A percentile compares a stretch with the other conserved stretches of the same genome.
Evolutionary conservation across 2,113 vertebrate species (phyloP).

Genomic region (Mesocricetus auratus): DNA sequence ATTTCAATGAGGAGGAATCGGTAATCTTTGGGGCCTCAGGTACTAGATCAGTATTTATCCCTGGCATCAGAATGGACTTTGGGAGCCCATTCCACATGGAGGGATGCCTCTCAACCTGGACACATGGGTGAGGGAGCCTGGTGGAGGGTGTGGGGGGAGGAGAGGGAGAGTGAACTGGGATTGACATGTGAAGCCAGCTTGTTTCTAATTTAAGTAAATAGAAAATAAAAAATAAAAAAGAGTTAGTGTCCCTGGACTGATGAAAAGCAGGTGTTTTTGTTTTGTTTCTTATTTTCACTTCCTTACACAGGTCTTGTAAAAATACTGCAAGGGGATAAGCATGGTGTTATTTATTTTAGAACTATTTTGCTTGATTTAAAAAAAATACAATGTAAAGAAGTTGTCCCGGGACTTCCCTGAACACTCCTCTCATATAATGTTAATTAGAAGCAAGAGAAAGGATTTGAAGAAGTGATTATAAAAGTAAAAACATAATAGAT

Average conservation of each 20-base stretch:
- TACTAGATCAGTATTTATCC: no score
- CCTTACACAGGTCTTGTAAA: neutral
- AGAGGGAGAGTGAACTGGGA: no score
- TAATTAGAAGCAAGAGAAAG: slow-evolving; percentile 35
- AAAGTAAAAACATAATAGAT: slow-evolving; percentile 7
- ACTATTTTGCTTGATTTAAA: neutral
- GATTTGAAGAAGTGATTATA: neutral
- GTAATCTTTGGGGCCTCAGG: no score
- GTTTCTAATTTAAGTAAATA: no score
- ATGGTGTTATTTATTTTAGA: neutral
- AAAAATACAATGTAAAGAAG: neutral
- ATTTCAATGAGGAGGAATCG: no score
- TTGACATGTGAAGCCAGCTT: no score
- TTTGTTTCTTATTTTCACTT: neutral
- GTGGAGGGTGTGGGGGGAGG: no score
- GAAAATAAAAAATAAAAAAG: no score
- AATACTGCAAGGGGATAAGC: neutral
- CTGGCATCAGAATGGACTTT: no score
- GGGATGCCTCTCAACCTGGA: no score
- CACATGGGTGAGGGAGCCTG: no score
- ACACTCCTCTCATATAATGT: neutral
- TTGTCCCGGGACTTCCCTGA: neutral
- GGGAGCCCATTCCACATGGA: no score
- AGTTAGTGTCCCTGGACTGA: neutral
- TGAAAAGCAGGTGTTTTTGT: neutral